phyloP scores from a whole-genome alignment of 2,797 vertebrate genomes.

The Mormyrus hasselquistii region DNA sequence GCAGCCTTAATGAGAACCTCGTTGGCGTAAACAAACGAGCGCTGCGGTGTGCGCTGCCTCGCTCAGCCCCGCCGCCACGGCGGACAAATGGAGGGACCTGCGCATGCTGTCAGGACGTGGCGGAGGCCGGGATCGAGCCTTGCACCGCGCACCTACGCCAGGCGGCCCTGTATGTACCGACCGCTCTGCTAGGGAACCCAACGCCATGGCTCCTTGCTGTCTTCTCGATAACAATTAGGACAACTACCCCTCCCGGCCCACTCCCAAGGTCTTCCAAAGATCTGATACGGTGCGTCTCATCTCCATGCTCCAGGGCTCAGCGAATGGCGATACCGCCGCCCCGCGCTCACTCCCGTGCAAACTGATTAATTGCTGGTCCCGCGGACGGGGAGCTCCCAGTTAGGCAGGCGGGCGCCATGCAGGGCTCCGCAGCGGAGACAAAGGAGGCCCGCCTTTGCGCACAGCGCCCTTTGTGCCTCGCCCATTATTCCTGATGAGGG shows the following conservation, averaged over 20 bases:
- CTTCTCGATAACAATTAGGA: neutral
- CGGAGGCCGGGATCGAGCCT: neutral
- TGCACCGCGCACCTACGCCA: neutral
- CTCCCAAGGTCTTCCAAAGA: neutral
- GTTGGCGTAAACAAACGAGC: conserved; percentile 9
- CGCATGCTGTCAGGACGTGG: neutral
- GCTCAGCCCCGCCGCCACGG: neutral
- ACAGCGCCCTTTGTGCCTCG: conserved; percentile 67
- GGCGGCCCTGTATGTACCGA: neutral
- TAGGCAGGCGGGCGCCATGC: conserved; percentile 63
- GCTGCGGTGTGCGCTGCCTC: neutral
- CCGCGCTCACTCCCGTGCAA: conserved; percentile 63
- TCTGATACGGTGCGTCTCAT: conserved; percentile 74
- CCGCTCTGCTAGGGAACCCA: neutral
- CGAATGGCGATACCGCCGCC: conserved; percentile 62
- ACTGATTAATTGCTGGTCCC: conserved; percentile 66
- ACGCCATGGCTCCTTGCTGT: neutral
- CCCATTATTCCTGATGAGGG: conserved; percentile 81
- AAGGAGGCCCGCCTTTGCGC: conserved; percentile 56
- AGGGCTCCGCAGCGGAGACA: conserved; percentile 70
- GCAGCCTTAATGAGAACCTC: conserved; percentile 24
- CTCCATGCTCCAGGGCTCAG: conserved; percentile 62
- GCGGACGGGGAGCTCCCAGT: neutral
- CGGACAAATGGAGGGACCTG: neutral
- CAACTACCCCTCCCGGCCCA: neutral